Conservation (phyloP, 2,113 vertebrate genomes). For the Sinocyclocheilus anshuiensis region DNA sequence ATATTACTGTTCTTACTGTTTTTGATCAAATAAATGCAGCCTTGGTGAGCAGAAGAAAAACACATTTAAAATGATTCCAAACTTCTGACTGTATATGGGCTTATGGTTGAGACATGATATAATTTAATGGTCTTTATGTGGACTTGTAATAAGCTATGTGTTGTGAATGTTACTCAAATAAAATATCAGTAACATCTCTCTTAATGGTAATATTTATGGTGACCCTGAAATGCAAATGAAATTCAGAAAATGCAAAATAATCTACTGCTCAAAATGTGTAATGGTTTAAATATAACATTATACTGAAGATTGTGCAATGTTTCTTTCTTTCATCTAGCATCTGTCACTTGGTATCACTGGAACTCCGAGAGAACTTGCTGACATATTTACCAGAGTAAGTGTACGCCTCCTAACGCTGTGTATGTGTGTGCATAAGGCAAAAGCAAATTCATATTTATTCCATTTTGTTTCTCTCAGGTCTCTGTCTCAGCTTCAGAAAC, state of each 20-base stretch:
- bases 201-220: background rate
- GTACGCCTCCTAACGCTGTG: background rate
- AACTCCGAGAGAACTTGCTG: slow-evolving; percentile 95
- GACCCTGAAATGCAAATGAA: background rate
- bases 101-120: background rate
- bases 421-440: too few relatives aligned
- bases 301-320: background rate
- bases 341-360: slow-evolving; percentile 93
- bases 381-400: slow-evolving; percentile 98
- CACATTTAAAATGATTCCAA: too few relatives aligned
- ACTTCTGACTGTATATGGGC: too few relatives aligned
- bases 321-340: slow-evolving; percentile 76
- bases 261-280: background rate
- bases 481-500: slow-evolving; percentile 86
- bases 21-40: too few relatives aligned
- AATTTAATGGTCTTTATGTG: background rate
- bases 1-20: too few relatives aligned
- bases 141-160: background rate
- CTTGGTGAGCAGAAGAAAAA: too few relatives aligned
- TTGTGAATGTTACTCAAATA: background rate
- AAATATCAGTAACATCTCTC: background rate
- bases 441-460: background rate
- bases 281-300: background rate
- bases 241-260: background rate
- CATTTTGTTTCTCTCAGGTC: slow-evolving; percentile 76